Base-by-base conservation (phyloP, 2,797 vertebrate species). In the Siniperca undulata region DNA sequence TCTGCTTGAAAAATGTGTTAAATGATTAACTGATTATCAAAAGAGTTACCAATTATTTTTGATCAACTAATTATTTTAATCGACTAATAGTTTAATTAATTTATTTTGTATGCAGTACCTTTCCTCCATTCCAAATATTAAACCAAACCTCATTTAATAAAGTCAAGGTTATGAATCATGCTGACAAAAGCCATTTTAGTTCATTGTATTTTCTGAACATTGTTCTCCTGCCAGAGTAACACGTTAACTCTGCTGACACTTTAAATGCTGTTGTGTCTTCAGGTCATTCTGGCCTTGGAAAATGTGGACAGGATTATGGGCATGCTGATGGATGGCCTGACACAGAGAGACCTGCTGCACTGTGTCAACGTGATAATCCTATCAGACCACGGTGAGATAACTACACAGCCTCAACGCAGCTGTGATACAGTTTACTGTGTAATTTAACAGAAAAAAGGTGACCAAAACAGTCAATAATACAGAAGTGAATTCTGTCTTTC, bases 321-420 rank as follows among this genome's bases (percentile, higher is more conserved):
- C 2, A 85, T 95, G 94, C 78, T 99, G 89, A 97, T 99, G 98
- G 96, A 98, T 55, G 97, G 97, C 22, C 96, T 99, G 52, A 97
- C 95, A 61, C 86, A 95, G 85, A 95, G 95, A 89, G 88, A 95
- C 79, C 93, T 99, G 84, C 96, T 97, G 77, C 93, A 93, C 42
- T 99, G 98, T 89, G 93, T 97, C 84, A 98, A 99, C 81, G 74
- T 99, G 69, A 91, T 99, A 75, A 87, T 99, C 70, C 0, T 97
- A 46, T 99, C 99, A 46, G 99, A 99, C 88, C 99, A 99, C n/a
- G 98, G 99, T 99, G 96, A 96, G 92, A 80, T 11, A 17, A 24
- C 22, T 1, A n/a, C 24, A 52, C 27, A 1, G 42, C 38, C 7
- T 20, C 14, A 6, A 74, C 62, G 8, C 68, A 44, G 30, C 24